Percentiles rank a stretch among this genome's conserved stretches.
phyloP scores from a whole-genome alignment of 2,888 invertebrate species.

The Polietes domitor region DNA sequence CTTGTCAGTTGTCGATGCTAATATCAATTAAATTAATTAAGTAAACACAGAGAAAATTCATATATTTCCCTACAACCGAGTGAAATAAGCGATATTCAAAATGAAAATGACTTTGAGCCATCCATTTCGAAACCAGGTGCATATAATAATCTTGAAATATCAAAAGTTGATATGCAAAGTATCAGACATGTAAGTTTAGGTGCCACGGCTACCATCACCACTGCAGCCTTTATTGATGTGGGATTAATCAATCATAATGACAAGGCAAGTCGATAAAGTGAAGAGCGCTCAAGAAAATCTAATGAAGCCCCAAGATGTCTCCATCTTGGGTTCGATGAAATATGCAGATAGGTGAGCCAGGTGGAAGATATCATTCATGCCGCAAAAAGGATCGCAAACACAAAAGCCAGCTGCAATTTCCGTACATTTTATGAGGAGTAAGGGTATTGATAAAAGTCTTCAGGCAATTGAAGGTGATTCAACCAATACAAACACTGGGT shows the following conservation, averaged over 20 bases:
- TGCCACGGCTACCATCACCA: not conserved
- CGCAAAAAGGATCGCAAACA: not conserved
- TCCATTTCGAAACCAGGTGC: not conserved
- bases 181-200: constrained; percentile 3
- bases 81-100: not conserved
- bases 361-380: not conserved
- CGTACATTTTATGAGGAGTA: not conserved
- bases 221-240: not conserved
- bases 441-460: not conserved
- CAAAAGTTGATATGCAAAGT: not conserved
- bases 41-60: not conserved
- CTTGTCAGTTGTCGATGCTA: not conserved
- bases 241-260: not conserved
- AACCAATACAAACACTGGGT: constrained; percentile 13
- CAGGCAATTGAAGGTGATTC: constrained; percentile 8
- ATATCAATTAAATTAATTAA: not conserved
- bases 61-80: too few species aligned
- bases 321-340: not conserved
- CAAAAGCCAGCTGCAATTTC: not conserved
- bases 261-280: not conserved
- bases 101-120: not conserved
- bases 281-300: not conserved
- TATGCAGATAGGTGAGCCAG: not conserved
- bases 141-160: not conserved
- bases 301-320: not conserved